Evolutionary conservation across 2,113 vertebrate species (phyloP), one percentile per base, ranked within the genome.

Genomic region (Sitta europaea): DNA sequence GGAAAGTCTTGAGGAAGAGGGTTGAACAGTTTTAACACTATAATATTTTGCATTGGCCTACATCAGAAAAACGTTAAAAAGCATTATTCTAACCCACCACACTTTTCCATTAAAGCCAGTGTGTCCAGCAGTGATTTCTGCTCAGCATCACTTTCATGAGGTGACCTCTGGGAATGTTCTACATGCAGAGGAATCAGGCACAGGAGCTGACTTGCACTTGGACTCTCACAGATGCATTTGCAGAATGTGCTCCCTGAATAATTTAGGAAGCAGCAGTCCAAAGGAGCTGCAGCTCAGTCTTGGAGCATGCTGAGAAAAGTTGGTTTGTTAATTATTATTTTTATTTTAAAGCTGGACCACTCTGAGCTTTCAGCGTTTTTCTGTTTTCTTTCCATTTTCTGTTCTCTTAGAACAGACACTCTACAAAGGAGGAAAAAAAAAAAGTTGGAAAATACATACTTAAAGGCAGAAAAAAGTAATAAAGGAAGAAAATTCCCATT

Each of bases 181-280:
- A 31, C 48, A 21, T 11, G 58, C 31, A 20, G 40, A 12, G 29
- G 74, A 43, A 51, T 33, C 20, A 40, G 17, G 25, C 38, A 66
- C 0, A 0, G 58, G 58, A 59, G 57, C 55, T 71, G 86, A 15
- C 54, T 88, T 4, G 4, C 43, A 5, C 38, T 55, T 45, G 70
- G 55, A 21, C 33, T 90, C 24, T 29, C 51, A 76, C 31, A 55
- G 82, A 66, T 92, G 54, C 72, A 62, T 94, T 94, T 95, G 79
- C 72, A 90, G 35, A 35, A 43, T 51, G 58, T 58, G 74, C 33
- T 22, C 67, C 63, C 42, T 94, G 86, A 95, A 90, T 94, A 86
- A 94, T 92, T 92, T 10, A 92, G 50, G 58, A 35, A 83, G 25
- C 8, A 5, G 0, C 24, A 58, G 29, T 40, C 40, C 40, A 71